A percentile compares a stretch with the other conserved stretches of the same genome.
phyloP scores from a whole-genome alignment of 2,888 invertebrate species.

The Bellardia bayeri region DNA sequence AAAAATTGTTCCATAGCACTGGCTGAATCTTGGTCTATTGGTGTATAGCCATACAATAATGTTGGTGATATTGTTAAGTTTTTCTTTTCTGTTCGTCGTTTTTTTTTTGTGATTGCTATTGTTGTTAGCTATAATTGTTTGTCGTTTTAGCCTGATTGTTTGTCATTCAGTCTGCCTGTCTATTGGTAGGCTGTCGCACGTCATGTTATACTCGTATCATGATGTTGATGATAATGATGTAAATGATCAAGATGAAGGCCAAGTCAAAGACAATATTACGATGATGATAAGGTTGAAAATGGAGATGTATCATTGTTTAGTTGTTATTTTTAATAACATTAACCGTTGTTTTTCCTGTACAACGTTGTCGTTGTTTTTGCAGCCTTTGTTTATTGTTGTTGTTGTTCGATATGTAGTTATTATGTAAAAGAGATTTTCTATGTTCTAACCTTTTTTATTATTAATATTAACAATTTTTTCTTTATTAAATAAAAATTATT shows the following conservation, averaged over 20 bases:
- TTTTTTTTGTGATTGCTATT: background rate
- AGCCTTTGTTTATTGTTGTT: background rate
- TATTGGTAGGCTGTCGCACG: conserved; percentile 39
- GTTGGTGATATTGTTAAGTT: conserved; percentile 27
- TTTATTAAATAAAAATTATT: conserved; percentile 59
- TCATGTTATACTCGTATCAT: conserved; percentile 52
- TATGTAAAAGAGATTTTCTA: conserved; percentile 43
- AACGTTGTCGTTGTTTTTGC: conserved; percentile 18
- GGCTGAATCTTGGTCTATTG: background rate
- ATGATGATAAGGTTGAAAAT: conserved; percentile 24
- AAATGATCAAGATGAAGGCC: conserved; percentile 38
- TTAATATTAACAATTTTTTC: conserved; percentile 12
- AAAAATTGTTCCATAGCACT: background rate
- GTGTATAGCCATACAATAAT: conserved; percentile 15
- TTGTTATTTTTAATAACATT: conserved; percentile 70
- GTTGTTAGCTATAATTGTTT: conserved; percentile 45
- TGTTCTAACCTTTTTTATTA: conserved; percentile 27
- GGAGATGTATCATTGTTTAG: conserved; percentile 68
- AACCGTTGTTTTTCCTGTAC: conserved; percentile 69
- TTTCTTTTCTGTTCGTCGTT: background rate
- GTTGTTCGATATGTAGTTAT: background rate
- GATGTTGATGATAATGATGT: conserved; percentile 39
- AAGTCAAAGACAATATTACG: conserved; percentile 13
- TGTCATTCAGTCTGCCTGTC: conserved; percentile 31
- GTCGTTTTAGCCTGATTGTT: conserved; percentile 58